Evolutionary conservation across 2,113 vertebrate genomes (phyloP).

Genomic region (Tragulus kanchil): DNA sequence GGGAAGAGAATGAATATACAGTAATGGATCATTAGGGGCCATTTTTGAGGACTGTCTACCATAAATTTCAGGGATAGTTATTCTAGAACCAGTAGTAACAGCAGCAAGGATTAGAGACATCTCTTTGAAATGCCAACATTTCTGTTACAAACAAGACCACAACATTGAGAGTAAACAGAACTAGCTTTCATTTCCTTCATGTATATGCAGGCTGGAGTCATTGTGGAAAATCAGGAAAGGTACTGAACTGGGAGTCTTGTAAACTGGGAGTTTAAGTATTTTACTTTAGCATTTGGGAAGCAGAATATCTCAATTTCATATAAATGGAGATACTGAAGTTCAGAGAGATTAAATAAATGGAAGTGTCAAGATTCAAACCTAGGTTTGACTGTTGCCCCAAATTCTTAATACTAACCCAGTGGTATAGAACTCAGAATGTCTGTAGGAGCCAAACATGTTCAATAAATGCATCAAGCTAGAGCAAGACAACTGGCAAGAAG

Average conservation of each 20-base stretch:
- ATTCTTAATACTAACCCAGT: neutral
- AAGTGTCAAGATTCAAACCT: neutral
- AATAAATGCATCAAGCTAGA: neutral
- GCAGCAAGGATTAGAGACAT: neutral
- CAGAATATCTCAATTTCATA: neutral
- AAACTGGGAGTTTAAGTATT: neutral
- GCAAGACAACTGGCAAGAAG: neutral
- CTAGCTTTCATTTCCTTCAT: constrained; percentile 31
- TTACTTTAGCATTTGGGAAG: neutral
- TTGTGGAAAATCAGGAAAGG: constrained; percentile 38
- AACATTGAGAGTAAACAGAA: neutral
- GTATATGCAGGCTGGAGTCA: neutral
- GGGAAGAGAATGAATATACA: neutral
- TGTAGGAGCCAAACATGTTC: neutral
- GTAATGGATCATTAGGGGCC: neutral
- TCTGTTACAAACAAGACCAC: neutral
- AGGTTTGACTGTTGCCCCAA: neutral
- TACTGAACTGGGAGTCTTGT: neutral
- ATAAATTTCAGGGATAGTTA: neutral
- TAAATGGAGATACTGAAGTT: constrained; percentile 11
- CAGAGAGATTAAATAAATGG: neutral
- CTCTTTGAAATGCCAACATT: neutral
- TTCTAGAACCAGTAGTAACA: neutral
- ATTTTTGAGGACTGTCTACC: neutral
- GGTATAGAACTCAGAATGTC: neutral